These are phyloP conservation scores for Rhogogaster chlorosoma DNA, from an alignment of 2,888 invertebrate species.

Conservation along the genomic window DNA sequence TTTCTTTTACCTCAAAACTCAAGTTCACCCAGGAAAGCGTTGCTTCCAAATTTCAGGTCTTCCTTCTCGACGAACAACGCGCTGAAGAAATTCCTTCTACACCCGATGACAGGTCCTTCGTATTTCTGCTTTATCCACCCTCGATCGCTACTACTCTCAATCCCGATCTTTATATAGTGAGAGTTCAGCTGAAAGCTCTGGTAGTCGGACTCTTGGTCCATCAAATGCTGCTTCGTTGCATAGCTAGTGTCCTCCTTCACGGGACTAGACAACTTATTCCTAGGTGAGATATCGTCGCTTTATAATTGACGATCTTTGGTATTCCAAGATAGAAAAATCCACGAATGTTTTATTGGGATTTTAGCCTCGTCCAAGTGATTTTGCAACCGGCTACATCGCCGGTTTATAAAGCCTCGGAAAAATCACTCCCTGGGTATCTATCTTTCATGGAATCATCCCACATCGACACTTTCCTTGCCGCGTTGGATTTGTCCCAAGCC, in stretches of 20 bases:
- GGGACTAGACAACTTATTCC: constrained; percentile 84
- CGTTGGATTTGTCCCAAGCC: constrained; percentile 90
- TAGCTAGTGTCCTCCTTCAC: constrained; percentile 92
- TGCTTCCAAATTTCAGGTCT: constrained; percentile 77
- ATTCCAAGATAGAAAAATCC: background rate
- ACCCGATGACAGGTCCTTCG: constrained; percentile 92
- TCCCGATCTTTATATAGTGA: constrained; percentile 88
- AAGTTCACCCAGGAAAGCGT: background rate
- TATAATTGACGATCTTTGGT: background rate
- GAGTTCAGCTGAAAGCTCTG: constrained; percentile 93
- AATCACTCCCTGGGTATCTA: constrained; percentile 69
- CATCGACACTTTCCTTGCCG: constrained; percentile 86
- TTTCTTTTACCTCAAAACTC: background rate
- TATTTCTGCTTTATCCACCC: constrained; percentile 91
- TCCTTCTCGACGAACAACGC: constrained; percentile 82
- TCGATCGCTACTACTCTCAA: constrained; percentile 86
- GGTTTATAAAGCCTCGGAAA: constrained; percentile 60
- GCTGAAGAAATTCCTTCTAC: constrained; percentile 68
- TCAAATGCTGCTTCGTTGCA: constrained; percentile 94
- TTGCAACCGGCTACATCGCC: constrained; percentile 68
- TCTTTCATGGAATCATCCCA: constrained; percentile 81
- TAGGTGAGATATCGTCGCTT: constrained; percentile 73
- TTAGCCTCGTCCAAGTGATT: constrained; percentile 77
- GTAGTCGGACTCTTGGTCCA: constrained; percentile 95
- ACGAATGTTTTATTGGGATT: background rate